Percentiles rank a stretch among this genome's conserved stretches.
Conservation (phyloP, 2,797 vertebrate species). For the Amphiprion clarkii region DNA sequence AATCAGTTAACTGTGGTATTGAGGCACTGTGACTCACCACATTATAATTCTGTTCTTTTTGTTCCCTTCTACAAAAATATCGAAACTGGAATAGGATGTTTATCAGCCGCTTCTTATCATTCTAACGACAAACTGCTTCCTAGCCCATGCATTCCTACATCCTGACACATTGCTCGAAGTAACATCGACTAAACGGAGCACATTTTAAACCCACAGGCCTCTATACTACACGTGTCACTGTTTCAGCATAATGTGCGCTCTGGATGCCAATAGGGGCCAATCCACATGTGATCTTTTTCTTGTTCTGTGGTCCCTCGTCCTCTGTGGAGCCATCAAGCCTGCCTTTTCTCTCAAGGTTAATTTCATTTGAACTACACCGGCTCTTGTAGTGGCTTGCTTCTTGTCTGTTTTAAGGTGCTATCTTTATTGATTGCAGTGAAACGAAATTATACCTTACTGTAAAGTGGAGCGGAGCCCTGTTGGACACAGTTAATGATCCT, state of each 20-base stretch:
- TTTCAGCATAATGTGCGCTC: not conserved
- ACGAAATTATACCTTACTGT: slow-evolving; percentile 65
- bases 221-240: not conserved
- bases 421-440: slow-evolving; percentile 67
- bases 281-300: slow-evolving; percentile 41
- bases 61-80: not conserved
- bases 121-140: not conserved
- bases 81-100: slow-evolving; percentile 7
- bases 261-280: slow-evolving; percentile 53
- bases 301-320: slow-evolving; percentile 42
- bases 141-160: not conserved
- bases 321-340: slow-evolving; percentile 18
- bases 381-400: slow-evolving; percentile 45
- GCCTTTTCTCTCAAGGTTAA: slow-evolving; percentile 68
- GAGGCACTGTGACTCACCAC: slow-evolving; percentile 16
- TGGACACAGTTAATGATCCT: slow-evolving; percentile 59
- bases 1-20: slow-evolving; percentile 19
- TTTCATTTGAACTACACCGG: slow-evolving; percentile 63
- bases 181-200: not conserved
- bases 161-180: not conserved
- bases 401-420: slow-evolving; percentile 51
- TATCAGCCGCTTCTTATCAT: not conserved
- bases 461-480: slow-evolving; percentile 38
- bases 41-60: slow-evolving; percentile 5
- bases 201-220: not conserved